Percentiles rank a stretch among this genome's conserved stretches.
Conservation (phyloP, 2,888 invertebrate genomes). For the Arge pagana region DNA sequence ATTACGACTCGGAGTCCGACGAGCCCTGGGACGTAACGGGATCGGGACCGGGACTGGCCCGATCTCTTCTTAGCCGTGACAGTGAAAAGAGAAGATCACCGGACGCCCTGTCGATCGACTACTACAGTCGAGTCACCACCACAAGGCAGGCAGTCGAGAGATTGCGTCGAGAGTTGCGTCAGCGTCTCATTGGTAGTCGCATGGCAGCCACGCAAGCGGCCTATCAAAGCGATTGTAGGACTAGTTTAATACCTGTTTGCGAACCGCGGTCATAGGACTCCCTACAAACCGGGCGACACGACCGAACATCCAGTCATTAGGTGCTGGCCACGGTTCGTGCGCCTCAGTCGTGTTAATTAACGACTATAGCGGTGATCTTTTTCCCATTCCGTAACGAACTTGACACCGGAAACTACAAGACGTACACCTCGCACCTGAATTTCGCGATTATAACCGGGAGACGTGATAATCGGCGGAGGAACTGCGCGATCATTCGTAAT, state of each 20-base stretch:
- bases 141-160: conserved; percentile 48
- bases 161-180: conserved; percentile 53
- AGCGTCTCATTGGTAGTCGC: conserved; percentile 52
- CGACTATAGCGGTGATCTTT: not conserved
- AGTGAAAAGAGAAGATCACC: conserved; percentile 19
- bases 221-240: conserved; percentile 41
- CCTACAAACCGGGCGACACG: not conserved
- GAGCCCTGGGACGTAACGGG: conserved; percentile 52
- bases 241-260: conserved; percentile 14
- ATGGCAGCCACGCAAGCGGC: conserved; percentile 42
- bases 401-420: conserved; percentile 11
- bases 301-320: conserved; percentile 10
- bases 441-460: not conserved
- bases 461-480: too few relatives aligned
- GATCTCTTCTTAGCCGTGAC: conserved; percentile 19
- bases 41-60: conserved; percentile 30
- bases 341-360: conserved; percentile 13
- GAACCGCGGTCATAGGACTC: not conserved
- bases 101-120: conserved; percentile 18
- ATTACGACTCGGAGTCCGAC: conserved; percentile 53
- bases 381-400: conserved; percentile 15
- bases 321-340: conserved; percentile 14
- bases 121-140: conserved; percentile 42
- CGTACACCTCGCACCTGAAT: not conserved
- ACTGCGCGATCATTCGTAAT: too few relatives aligned